These are phyloP conservation scores for Chironomus tentans DNA, from an alignment of 2,888 invertebrate genomes.

Conservation along the genomic window DNA sequence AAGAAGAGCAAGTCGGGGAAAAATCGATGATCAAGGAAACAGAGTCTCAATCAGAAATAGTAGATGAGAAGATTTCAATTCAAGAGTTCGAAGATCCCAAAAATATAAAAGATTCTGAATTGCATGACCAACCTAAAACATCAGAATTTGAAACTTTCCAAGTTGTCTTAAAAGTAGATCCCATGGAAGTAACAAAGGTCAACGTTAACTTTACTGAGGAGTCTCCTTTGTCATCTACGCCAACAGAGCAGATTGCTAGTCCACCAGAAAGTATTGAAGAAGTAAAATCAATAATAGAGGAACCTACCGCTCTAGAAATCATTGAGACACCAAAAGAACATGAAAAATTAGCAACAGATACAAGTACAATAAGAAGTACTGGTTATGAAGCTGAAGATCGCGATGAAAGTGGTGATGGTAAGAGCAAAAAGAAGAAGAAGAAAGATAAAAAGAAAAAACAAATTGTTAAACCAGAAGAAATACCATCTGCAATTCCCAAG, in stretches of 20 bases:
- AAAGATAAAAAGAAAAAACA: conserved; percentile 44
- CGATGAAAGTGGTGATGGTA: conserved; percentile 35
- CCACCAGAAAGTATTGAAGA: conserved; percentile 42
- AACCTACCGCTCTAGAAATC: conserved; percentile 45
- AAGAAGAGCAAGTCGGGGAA: conserved; percentile 38
- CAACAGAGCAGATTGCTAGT: conserved; percentile 31
- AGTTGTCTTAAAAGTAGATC: conserved; percentile 30
- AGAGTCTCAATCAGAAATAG: not conserved
- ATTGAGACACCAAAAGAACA: no score
- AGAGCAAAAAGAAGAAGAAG: conserved; percentile 43
- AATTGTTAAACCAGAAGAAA: conserved; percentile 43
- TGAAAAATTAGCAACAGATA: not conserved
- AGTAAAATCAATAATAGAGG: conserved; percentile 41
- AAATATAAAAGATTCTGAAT: not conserved
- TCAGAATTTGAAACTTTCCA: not conserved
- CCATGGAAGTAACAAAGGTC: conserved; percentile 33
- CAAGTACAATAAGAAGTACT: conserved; percentile 40
- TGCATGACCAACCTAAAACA: not conserved
- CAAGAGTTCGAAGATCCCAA: conserved; percentile 11
- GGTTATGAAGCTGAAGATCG: conserved; percentile 52
- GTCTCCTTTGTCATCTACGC: conserved; percentile 32
- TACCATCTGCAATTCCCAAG: conserved; percentile 44
- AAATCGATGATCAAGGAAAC: not conserved
- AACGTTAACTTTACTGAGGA: conserved; percentile 35
- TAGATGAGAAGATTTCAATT: not conserved